phyloP scores from a whole-genome alignment of 2,888 invertebrate species.

The Papilio elwesi region DNA sequence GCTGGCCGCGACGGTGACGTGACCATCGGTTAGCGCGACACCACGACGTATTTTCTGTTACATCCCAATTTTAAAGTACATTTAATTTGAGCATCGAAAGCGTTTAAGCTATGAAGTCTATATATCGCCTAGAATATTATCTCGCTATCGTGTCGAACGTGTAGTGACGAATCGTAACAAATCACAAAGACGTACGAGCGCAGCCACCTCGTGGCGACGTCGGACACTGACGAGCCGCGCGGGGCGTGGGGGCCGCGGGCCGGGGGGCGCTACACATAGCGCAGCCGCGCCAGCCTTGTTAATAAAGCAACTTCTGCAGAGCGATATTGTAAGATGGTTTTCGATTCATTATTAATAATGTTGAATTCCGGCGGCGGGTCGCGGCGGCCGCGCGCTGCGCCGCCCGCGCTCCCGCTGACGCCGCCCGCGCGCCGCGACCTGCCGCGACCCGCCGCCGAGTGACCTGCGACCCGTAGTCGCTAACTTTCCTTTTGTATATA shows the following conservation, averaged over 20 bases:
- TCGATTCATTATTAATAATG: not conserved
- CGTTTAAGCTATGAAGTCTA: not conserved
- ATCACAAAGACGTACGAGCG: too few relatives aligned
- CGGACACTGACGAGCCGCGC: not conserved
- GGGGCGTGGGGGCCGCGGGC: not conserved
- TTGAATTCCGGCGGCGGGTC: not conserved
- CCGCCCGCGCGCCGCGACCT: constrained; percentile 19
- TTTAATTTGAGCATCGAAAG: not conserved
- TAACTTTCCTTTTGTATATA: constrained; percentile 78
- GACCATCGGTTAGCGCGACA: not conserved
- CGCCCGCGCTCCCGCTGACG: constrained; percentile 25
- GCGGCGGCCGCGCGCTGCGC: too few relatives aligned
- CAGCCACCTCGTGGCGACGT: too few relatives aligned
- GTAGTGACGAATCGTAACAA: not conserved
- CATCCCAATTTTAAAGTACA: not conserved
- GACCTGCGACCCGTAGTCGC: constrained; percentile 39
- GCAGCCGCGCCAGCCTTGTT: not conserved
- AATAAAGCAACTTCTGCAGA: not conserved
- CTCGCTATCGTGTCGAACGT: not conserved
- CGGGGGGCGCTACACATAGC: not conserved
- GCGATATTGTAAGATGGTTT: not conserved
- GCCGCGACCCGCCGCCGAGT: too few relatives aligned
- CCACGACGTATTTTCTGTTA: not conserved
- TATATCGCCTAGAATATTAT: too few relatives aligned
- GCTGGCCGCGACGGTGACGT: not conserved